Percentiles rank a stretch among this genome's conserved stretches.
Conservation (phyloP, 1,140 invertebrate genomes). For the Sesamia nonagrioides region DNA sequence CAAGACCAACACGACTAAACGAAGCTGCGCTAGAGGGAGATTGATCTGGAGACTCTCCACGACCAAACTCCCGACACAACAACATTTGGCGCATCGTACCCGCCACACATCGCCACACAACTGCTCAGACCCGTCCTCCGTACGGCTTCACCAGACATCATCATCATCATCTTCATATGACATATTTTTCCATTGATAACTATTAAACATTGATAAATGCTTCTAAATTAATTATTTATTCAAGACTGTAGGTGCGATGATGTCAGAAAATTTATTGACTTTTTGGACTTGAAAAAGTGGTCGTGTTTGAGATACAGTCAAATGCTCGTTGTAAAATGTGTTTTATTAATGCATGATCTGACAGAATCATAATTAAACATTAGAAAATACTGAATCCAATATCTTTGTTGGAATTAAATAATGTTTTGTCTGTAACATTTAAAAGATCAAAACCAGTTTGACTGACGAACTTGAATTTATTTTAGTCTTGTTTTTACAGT, state of each 20-base stretch:
- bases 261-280: background rate
- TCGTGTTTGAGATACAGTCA: background rate
- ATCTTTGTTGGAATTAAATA: background rate
- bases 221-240: background rate
- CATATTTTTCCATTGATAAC: background rate
- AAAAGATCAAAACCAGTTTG: background rate
- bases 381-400: background rate
- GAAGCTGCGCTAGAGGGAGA: no score
- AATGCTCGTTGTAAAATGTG: background rate
- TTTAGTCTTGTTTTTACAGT: constrained; percentile 2
- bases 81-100: no score
- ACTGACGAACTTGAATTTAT: background rate
- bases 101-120: no score
- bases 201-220: background rate
- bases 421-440: background rate
- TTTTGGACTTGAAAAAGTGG: background rate
- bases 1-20: no score
- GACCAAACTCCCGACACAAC: no score
- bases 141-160: no score
- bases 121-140: no score
- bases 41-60: no score
- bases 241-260: background rate
- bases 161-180: no score
- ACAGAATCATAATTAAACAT: background rate
- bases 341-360: background rate